phyloP scores from a whole-genome alignment of 2,888 invertebrate genomes.

The Dorcus hopei region DNA sequence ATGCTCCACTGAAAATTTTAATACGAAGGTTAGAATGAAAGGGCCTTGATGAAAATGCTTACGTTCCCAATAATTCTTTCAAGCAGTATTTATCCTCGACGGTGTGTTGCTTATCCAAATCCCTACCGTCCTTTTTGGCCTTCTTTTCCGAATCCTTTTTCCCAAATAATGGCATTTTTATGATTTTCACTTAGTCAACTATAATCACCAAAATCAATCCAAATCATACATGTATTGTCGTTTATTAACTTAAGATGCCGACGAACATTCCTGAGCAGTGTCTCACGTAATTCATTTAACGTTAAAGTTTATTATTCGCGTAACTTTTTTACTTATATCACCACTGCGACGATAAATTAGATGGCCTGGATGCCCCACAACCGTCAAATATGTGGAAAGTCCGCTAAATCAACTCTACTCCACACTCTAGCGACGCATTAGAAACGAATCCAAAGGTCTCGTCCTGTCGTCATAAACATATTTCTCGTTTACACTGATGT shows the following conservation, averaged over 20 bases:
- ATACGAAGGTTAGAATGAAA: not conserved
- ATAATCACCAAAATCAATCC: constrained; percentile 7
- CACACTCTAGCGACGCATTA: constrained; percentile 3
- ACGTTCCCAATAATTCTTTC: constrained; percentile 89
- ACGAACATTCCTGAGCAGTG: constrained; percentile 14
- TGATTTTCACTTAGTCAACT: constrained; percentile 7
- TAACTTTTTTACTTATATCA: constrained; percentile 23
- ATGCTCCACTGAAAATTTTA: constrained; percentile 67
- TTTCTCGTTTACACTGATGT: constrained; percentile 8
- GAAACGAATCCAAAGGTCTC: constrained; percentile 20
- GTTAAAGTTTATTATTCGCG: constrained; percentile 20
- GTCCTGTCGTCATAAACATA: constrained; percentile 15
- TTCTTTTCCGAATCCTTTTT: constrained; percentile 86
- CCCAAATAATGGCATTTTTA: constrained; percentile 84
- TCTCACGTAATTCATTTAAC: constrained; percentile 18
- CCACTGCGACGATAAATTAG: constrained; percentile 21
- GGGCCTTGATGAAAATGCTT: constrained; percentile 45
- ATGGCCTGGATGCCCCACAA: constrained; percentile 12
- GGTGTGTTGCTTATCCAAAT: constrained; percentile 72
- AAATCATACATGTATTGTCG: constrained; percentile 24
- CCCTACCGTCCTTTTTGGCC: constrained; percentile 76
- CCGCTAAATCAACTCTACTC: constrained; percentile 5
- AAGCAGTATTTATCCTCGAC: constrained; percentile 89
- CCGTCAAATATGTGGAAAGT: constrained; percentile 5
- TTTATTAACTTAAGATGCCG: constrained; percentile 17